phyloP scores from a whole-genome alignment of 2,797 vertebrate species.

The Euphonia xanthogaster region DNA sequence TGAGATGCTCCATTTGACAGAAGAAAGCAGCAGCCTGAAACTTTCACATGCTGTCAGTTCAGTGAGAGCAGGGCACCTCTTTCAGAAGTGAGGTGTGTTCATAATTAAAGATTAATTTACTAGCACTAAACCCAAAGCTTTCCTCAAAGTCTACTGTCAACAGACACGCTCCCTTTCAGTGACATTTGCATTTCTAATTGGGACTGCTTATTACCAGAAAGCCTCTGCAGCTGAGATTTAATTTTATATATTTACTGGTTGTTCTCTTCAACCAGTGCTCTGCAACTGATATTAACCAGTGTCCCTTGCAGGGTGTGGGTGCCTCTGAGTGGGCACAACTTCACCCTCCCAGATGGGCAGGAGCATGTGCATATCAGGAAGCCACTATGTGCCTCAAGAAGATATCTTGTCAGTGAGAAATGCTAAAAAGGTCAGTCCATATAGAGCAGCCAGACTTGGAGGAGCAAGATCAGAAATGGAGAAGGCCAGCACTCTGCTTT shows the following conservation, averaged over 20 bases:
- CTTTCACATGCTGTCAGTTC: background rate
- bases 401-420: background rate
- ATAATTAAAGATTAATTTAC: slow-evolving; percentile 57
- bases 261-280: slow-evolving; percentile 6
- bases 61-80: background rate
- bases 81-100: background rate
- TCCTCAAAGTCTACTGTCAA: slow-evolving; percentile 48
- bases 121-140: slow-evolving; percentile 39
- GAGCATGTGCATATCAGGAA: background rate
- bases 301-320: background rate
- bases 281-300: background rate
- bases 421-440: background rate
- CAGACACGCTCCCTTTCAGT: slow-evolving; percentile 38
- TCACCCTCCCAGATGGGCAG: background rate
- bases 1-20: background rate
- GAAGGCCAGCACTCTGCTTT: background rate
- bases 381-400: background rate
- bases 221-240: slow-evolving; percentile 30
- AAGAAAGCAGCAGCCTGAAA: background rate
- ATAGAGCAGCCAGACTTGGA: background rate
- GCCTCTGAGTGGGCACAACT: background rate
- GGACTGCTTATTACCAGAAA: slow-evolving; percentile 25
- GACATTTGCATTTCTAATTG: slow-evolving; percentile 59
- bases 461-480: background rate
- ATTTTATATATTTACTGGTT: slow-evolving; percentile 4